Base-by-base conservation (phyloP, 2,888 invertebrate genomes). In the Cryptocephalus moraei region DNA sequence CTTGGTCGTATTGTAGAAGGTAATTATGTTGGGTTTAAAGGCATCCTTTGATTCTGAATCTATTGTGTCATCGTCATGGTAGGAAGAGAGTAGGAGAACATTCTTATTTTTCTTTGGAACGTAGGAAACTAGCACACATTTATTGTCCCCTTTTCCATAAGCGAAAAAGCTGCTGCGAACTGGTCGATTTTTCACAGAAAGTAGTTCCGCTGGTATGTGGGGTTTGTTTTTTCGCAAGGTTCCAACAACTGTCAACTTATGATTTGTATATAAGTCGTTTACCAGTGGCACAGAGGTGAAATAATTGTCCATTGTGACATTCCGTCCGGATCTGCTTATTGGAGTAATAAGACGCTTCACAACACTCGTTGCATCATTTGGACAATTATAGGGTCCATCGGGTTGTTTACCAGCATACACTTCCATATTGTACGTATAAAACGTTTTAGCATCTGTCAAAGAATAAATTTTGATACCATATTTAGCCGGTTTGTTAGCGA, bases 381-480 rank as follows among this genome's bases (percentile, higher is more conserved):
- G 36, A 43, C 36, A 39, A 4, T 44, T 38, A 49, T 49, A 58
- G 11, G 49, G 56, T 3, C 59, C 60, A 39, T 52, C 51, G 31
- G 60, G 61, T 48, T 59, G 59, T 32, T 51, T 52, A 14, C 62
- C 60, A 12, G 49, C 47, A 51, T 62, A 60, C 41, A 62, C 51
- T 53, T 63, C 57, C 43, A 59, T 41, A 43, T 34, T 34, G 34
- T 41, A 47, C 8, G 57, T 57, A 46, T 63, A 61, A 53, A 55
- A 61, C n/a, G 48, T 47, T 45, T 49, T 54, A 49, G 59, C 48
- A 49, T 63, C 62, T 13, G 46, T 49, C 32, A 59, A 36, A 4
- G 59, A 54, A 50, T 52, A 60, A 8, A 61, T 54, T 55, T 65
- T 61, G 8, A 62, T 55, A 1, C 60, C 60, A 53, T 64, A 62